Percentiles rank a stretch among this genome's conserved stretches.
These are phyloP conservation scores for Phymastichus coffea DNA, from an alignment of 1,140 invertebrate genomes.

Conservation along the genomic window DNA sequence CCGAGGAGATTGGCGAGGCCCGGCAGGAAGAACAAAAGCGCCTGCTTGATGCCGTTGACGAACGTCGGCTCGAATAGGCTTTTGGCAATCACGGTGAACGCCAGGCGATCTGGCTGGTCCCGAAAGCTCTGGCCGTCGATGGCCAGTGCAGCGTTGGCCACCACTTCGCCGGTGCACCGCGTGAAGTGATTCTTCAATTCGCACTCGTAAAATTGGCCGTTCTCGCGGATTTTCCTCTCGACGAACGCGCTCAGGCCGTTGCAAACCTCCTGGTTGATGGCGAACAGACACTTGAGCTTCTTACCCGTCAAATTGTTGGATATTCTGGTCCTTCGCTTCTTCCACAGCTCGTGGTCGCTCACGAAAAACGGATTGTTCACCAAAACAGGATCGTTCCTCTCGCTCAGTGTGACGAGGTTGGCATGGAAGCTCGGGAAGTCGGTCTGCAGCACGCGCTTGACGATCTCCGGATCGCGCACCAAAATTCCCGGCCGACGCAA, in stretches of 20 bases:
- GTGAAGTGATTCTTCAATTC: constrained; percentile 45
- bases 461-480: constrained; percentile 40
- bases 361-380: constrained; percentile 42
- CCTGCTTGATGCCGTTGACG: not conserved
- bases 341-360: constrained; percentile 32
- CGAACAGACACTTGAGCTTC: constrained; percentile 29
- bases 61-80: constrained; percentile 28
- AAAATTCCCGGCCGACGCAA: constrained; percentile 34
- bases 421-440: constrained; percentile 39
- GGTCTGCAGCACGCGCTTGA: constrained; percentile 40
- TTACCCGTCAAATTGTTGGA: constrained; percentile 29
- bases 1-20: not conserved
- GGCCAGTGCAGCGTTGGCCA: constrained; percentile 55
- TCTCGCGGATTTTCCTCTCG: constrained; percentile 4
- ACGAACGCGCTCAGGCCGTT: constrained; percentile 29
- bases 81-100: constrained; percentile 30
- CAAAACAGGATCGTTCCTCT: constrained; percentile 29
- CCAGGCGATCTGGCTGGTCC: not conserved
- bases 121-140: constrained; percentile 39
- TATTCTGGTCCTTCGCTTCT: constrained; percentile 14
- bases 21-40: constrained; percentile 13
- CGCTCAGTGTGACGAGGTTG: constrained; percentile 25
- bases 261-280: constrained; percentile 11
- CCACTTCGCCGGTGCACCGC: constrained; percentile 56
- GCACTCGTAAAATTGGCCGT: constrained; percentile 18